Evolutionary conservation across 2,888 invertebrate genomes (phyloP).

Genomic region (Tetanocera ferruginea): DNA sequence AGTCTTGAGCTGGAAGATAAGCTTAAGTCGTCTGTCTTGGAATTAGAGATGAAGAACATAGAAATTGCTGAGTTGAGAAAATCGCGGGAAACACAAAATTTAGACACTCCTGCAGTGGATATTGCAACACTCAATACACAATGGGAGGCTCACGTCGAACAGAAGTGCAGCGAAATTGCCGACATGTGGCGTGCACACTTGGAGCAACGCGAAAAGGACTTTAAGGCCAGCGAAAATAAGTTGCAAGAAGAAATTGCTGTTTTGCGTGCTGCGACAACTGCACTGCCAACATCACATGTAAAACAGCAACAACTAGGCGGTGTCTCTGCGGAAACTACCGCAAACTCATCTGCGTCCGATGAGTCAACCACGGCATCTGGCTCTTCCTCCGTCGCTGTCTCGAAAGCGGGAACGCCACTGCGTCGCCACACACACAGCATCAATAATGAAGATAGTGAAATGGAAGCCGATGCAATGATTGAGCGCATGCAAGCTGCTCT

Average conservation of each 20-base stretch:
- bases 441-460: conserved; percentile 51
- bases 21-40: conserved; percentile 62
- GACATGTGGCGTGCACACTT: conserved; percentile 80
- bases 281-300: conserved; percentile 31
- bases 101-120: conserved; percentile 40
- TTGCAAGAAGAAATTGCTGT: conserved; percentile 71
- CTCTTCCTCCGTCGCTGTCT: conserved; percentile 48
- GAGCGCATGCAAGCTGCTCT: conserved; percentile 72
- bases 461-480: conserved; percentile 61
- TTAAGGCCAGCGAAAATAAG: conserved; percentile 72
- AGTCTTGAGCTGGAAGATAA: conserved; percentile 66
- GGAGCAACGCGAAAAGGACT: conserved; percentile 76
- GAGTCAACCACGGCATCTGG: conserved; percentile 48
- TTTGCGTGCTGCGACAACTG: conserved; percentile 67
- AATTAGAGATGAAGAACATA: conserved; percentile 67
- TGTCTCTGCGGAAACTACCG: conserved; percentile 49
- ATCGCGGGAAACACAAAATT: conserved; percentile 51
- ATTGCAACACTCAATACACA: conserved; percentile 62
- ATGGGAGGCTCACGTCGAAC: conserved; percentile 74
- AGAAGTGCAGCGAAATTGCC: conserved; percentile 78
- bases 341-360: conserved; percentile 49
- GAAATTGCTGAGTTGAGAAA: conserved; percentile 66
- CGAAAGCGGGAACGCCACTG: conserved; percentile 51
- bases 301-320: conserved; percentile 20
- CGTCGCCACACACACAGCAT: conserved; percentile 48